Base-by-base conservation (phyloP, 2,113 vertebrate genomes). In the Todiramphus chloris region DNA sequence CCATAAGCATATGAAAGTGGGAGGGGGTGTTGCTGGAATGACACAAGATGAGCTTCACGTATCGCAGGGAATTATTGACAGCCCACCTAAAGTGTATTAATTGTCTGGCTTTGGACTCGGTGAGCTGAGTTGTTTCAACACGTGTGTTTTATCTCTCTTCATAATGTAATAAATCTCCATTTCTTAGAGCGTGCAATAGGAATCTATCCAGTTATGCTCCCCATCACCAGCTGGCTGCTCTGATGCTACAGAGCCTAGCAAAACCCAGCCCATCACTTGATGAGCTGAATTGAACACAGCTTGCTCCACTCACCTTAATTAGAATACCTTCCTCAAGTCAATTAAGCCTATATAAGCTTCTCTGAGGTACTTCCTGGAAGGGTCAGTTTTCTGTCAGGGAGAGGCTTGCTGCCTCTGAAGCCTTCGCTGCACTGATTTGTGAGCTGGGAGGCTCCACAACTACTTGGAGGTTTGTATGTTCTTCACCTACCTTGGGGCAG, bases 351-450 rank as follows among this genome's bases (percentile, higher is more conserved):
- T 16, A 30, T 13, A 37, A 4, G 75, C 13, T 20, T 2, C 9
- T 33, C 50, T 9, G 60, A 30, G 48, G 10, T 1, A 1, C 44
- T 10, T 13, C 18, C 28, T 2, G 2, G 41, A 51, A 19, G 48
- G 41, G 16, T 63, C 11, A 11, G 1, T 39, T 5, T 31, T 25
- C 3, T 19, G 1, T 4, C 2, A 1, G 46, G 6, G 55, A 0
- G 1, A 5, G 37, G 25, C 16, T n/a, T 35, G 50, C 6, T 37
- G 55, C 0, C 0, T 0, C 1, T 3, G 35, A 19, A 2, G 23
- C 5, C 3, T 2, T 35, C 5, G 18, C 23, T 13, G 48, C 1
- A 0, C 16, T 2, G 1, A 0, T 6, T 2, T 0, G 0, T 5
- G 31, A 14, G 6, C n/a, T 3, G 1, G n/a, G 37, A 16, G 37